Conservation (phyloP, 2,888 invertebrate species). For the Cephus pulcher region DNA sequence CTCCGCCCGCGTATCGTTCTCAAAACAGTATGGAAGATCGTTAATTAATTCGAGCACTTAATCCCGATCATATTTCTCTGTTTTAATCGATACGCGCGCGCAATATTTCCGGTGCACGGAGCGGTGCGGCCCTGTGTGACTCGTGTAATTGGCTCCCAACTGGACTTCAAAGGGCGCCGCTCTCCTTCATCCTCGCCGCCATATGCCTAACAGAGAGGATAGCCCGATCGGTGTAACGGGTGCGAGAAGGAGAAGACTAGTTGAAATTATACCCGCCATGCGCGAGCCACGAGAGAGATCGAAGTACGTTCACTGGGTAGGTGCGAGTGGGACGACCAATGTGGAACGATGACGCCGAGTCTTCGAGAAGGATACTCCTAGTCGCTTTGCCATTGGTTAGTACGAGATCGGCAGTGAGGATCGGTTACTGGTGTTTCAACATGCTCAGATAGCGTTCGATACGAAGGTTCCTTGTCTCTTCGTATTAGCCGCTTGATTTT, state of each 20-base stretch:
- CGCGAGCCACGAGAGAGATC: constrained; percentile 38
- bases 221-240: constrained; percentile 18
- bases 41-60: constrained; percentile 54
- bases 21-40: constrained; percentile 26
- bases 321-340: constrained; percentile 17
- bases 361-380: constrained; percentile 16
- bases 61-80: constrained; percentile 54
- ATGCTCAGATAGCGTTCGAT: constrained; percentile 58
- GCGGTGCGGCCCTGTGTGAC: constrained; percentile 65
- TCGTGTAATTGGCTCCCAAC: constrained; percentile 68
- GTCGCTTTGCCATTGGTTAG: constrained; percentile 10
- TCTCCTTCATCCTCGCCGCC: constrained; percentile 66
- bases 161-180: constrained; percentile 67
- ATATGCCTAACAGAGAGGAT: constrained; percentile 49
- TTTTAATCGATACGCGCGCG: constrained; percentile 42
- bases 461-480: constrained; percentile 58
- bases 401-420: constrained; percentile 40
- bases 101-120: constrained; percentile 50
- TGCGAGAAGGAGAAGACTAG: constrained; percentile 35
- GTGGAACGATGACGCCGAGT: constrained; percentile 20
- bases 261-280: constrained; percentile 61
- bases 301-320: constrained; percentile 21
- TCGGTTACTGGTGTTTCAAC: constrained; percentile 61
- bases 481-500: constrained; percentile 26
- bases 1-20: neutral